These are phyloP conservation scores for Aphelinus certus DNA, from an alignment of 1,140 invertebrate genomes.

Conservation along the genomic window DNA sequence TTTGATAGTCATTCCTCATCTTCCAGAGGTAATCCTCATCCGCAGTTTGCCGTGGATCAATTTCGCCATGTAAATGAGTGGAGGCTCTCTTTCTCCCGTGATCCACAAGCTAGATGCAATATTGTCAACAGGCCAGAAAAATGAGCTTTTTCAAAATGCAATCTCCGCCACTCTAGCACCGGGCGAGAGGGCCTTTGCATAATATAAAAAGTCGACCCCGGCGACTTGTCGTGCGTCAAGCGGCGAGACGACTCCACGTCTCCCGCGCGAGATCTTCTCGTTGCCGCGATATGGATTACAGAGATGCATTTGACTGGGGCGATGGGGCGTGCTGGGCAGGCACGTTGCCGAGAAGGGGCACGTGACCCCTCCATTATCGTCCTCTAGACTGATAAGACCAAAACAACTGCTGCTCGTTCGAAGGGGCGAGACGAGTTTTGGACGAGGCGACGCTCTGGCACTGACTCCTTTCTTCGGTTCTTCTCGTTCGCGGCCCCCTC, in stretches of 20 bases:
- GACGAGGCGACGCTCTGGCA: background rate
- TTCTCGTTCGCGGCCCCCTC: too few relatives aligned
- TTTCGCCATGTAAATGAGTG: too few relatives aligned
- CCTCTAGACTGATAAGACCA: background rate
- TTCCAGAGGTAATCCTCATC: too few relatives aligned
- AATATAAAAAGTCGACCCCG: background rate
- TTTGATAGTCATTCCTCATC: too few relatives aligned
- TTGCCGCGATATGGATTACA: background rate
- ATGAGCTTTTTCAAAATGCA: constrained; percentile 8
- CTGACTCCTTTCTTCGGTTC: too few relatives aligned
- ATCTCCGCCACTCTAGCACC: background rate
- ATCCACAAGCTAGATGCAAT: too few relatives aligned
- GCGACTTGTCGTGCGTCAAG: too few relatives aligned
- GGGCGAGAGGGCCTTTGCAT: background rate
- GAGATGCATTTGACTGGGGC: background rate
- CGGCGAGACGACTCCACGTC: too few relatives aligned
- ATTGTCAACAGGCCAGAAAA: constrained; percentile 1
- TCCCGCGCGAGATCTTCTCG: too few relatives aligned
- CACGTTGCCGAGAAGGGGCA: background rate
- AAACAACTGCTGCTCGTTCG: background rate
- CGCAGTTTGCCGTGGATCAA: too few relatives aligned
- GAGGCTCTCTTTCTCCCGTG: too few relatives aligned
- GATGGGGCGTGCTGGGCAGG: background rate
- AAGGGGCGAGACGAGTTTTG: background rate
- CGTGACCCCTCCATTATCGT: background rate